These are phyloP conservation scores for Branchinecta lindahli DNA, from an alignment of 1,140 invertebrate genomes.

Conservation along the genomic window DNA sequence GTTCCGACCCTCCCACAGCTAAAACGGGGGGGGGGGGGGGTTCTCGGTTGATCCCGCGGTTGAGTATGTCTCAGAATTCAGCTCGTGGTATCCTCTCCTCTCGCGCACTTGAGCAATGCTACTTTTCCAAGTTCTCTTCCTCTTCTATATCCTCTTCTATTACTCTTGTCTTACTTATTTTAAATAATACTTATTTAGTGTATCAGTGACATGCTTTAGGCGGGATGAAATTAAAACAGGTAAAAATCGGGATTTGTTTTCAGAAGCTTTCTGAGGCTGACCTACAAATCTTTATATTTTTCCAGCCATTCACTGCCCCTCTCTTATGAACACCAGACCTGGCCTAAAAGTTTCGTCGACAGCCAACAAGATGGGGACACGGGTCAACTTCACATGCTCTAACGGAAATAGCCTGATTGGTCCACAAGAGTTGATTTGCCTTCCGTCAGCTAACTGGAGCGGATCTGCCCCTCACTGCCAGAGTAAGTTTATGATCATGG, in stretches of 20 bases:
- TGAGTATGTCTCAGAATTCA: no score
- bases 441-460: constrained; percentile 69
- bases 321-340: constrained; percentile 41
- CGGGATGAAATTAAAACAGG: constrained; percentile 1
- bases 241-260: no score
- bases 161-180: no score
- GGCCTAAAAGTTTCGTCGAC: constrained; percentile 51
- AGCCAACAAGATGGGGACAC: constrained; percentile 53
- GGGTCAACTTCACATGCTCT: constrained; percentile 55
- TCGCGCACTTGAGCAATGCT: no score
- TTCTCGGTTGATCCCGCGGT: no score
- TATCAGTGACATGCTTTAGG: background rate
- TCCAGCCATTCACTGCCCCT: constrained; percentile 54
- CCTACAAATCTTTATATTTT: background rate
- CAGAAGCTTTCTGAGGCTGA: no score
- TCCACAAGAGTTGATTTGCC: constrained; percentile 47
- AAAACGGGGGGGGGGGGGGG: no score
- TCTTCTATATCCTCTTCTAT: no score
- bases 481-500: constrained; percentile 37
- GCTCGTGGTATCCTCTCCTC: no score
- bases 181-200: background rate
- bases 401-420: constrained; percentile 66
- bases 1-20: no score
- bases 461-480: constrained; percentile 59
- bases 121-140: no score